Evolutionary conservation across 1,140 invertebrate species (phyloP), one percentile per base, ranked within the genome.

Genomic region (Drosophila bocki): DNA sequence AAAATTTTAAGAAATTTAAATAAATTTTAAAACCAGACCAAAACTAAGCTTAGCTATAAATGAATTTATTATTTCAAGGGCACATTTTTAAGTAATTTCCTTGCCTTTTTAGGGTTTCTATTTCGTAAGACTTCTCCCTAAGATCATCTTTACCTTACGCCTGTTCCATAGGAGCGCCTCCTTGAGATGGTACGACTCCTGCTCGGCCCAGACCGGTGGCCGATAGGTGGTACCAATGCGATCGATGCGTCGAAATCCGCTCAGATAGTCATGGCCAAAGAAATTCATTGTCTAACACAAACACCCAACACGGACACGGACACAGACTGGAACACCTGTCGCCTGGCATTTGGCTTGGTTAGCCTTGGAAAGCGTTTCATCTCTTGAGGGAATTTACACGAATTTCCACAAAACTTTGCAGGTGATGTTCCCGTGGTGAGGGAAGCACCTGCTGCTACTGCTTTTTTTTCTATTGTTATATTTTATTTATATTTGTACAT

Each of bases 201-300:
- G 71, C 0, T 84, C 68, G 3, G 61, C 51, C 84, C 84, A 88
- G 32, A 41, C 17, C 2, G 75, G 45, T 12, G 74, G 29, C 9
- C 42, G 26, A 29, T 81, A 68, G 44, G 53, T 56, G 53, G 47
- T 17, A 11, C 77, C 72, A 35, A 75, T 39, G n/a, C 79, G 77
- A 72, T 88, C 60, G 17, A 78, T 75, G 84, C 84, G 80, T n/a
- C 84, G 72, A 70, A 90, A 80, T 62, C 84, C 80, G 80, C 77
- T 84, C 45, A 84, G 50, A 84, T 87, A 70, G 47, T 87, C 85
- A 90, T 80, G 85, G 69, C 80, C 77, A 71, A 87, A 84, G 69
- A 87, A 75, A 87, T 87, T 84, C 84, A 87, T 87, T 70, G 69
- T 88, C 77, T 68, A 72, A 61, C 2, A 37, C 13, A 13, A 44